phyloP scores from a whole-genome alignment of 2,797 vertebrate genomes.

The Diplodus sargus region DNA sequence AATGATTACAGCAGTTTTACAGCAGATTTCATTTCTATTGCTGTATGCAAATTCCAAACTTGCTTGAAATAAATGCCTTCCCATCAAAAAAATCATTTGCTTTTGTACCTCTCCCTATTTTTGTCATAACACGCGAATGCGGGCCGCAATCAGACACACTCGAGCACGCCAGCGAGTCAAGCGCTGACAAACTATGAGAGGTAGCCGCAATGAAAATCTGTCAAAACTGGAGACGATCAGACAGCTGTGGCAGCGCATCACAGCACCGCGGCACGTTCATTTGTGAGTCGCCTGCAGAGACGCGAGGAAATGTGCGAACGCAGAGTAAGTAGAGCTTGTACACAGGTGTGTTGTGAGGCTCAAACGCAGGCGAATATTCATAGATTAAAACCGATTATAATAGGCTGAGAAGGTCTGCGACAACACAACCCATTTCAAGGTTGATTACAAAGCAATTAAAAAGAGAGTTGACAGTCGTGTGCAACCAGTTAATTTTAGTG shows the following conservation, averaged over 20 bases:
- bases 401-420: slow-evolving; percentile 13
- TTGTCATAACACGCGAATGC: slow-evolving; percentile 14
- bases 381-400: slow-evolving; percentile 40
- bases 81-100: slow-evolving; percentile 42
- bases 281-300: slow-evolving; percentile 58
- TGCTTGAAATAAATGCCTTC: slow-evolving; percentile 48
- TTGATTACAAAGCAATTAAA: slow-evolving; percentile 40
- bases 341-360: slow-evolving; percentile 45
- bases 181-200: slow-evolving; percentile 46
- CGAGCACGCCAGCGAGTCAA: slow-evolving; percentile 27
- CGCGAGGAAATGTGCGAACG: slow-evolving; percentile 15
- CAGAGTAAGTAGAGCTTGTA: slow-evolving; percentile 26
- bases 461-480: slow-evolving; percentile 14
- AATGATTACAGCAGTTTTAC: slow-evolving; percentile 52
- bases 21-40: slow-evolving; percentile 33
- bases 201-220: slow-evolving; percentile 51
- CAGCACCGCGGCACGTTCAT: slow-evolving; percentile 28
- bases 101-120: slow-evolving; percentile 25
- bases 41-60: slow-evolving; percentile 42
- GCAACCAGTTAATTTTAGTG: slow-evolving; percentile 29
- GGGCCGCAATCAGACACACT: slow-evolving; percentile 25
- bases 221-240: slow-evolving; percentile 47
- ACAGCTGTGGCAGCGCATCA: slow-evolving; percentile 56
- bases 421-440: neutral
- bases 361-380: slow-evolving; percentile 39